Percentiles rank a stretch among this genome's conserved stretches.
These are phyloP conservation scores for Hypomecis punctinalis DNA, from an alignment of 2,888 invertebrate species.

Conservation along the genomic window DNA sequence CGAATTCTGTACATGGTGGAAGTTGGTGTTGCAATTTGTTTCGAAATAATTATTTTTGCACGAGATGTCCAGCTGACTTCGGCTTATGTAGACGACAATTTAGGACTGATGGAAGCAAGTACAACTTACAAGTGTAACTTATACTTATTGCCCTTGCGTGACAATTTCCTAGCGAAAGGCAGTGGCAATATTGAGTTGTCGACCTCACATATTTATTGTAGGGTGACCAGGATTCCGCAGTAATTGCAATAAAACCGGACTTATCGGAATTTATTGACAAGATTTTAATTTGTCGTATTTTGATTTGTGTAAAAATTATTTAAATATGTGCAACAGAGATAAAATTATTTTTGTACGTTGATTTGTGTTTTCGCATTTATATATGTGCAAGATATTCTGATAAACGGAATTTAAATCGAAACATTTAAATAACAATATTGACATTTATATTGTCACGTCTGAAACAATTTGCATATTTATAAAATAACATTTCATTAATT, in stretches of 20 bases:
- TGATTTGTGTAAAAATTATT: background rate
- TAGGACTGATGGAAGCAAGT: no score
- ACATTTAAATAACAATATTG: background rate
- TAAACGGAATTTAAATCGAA: background rate
- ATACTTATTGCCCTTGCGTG: conserved; percentile 16
- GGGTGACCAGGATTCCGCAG: conserved; percentile 21
- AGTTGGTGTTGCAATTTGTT: no score
- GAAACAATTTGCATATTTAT: background rate
- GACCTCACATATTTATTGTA: conserved; percentile 34
- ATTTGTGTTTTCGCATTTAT: conserved; percentile 7
- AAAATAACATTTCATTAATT: no score
- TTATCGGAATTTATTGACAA: background rate
- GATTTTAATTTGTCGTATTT: no score
- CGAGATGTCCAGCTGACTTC: no score
- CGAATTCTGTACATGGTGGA: no score
- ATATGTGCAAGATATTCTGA: background rate
- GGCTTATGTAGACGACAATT: no score
- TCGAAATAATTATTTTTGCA: no score
- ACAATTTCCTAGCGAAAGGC: conserved; percentile 35
- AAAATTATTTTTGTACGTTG: background rate
- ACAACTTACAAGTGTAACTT: background rate
- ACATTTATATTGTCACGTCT: background rate
- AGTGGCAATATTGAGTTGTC: conserved; percentile 20
- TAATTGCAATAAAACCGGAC: conserved; percentile 11
- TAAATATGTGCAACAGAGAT: background rate